Base-by-base conservation (phyloP, 2,797 vertebrate genomes). In the Morus bassanus region DNA sequence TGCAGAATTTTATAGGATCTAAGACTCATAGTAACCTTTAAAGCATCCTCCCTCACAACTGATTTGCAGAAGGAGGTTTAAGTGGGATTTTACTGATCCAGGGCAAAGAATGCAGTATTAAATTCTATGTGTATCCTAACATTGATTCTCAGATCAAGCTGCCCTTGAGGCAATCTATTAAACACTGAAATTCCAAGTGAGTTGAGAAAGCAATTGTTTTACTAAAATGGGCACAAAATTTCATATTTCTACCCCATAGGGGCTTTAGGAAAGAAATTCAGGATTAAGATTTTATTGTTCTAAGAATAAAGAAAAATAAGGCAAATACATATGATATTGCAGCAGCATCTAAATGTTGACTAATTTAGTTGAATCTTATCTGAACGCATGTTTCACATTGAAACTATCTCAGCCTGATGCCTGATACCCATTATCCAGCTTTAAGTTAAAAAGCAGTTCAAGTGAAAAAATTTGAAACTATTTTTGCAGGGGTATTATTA, bases 401-500 rank as follows among this genome's bases (percentile, higher is more conserved):
- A 6, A 82, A 56, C 27, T 89, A 76, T 79, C 51, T 95, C 59
- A 73, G 2, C 17, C 18, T 87, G 41, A 10, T 92, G 50, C 45
- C 53, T 41, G 43, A 75, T 21, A 82, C 59, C 15, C 4, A 14
- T 85, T 92, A 46, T 69, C 13, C 59, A 53, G 31, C 53, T 85
- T 68, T 17, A 74, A 86, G 59, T 56, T 57, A 64, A 87, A 87
- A 79, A 82, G 0, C 10, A 50, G 30, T 91, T 96, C 72, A 86
- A 63, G 15, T 39, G 50, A 35, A 77, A 74, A 72, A 63, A 67
- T 31, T 7, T 54, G 43, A 95, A 94, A 45, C 30, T 53, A 73
- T 93, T 84, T 84, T 50, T 82, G 87, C 50, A 74, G 41, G 60
- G 37, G 19, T 86, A 61, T 96, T 93, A 82, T 77, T 94, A 93